phyloP scores from a whole-genome alignment of 2,797 vertebrate species.

The Amblyraja radiata region DNA sequence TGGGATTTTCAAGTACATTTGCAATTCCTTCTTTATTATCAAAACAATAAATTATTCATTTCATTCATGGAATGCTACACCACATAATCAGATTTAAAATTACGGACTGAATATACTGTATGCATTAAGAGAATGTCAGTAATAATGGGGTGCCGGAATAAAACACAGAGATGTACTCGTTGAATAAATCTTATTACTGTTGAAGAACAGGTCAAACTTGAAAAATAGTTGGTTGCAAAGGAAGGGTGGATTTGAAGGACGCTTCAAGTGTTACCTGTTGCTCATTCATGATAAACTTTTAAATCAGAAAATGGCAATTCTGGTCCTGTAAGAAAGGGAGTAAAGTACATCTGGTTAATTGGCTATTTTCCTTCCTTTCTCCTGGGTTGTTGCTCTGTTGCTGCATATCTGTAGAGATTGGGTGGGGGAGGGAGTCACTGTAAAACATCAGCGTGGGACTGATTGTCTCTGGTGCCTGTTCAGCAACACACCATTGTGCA shows the following conservation, averaged over 20 bases:
- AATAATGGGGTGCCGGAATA: conserved; percentile 38
- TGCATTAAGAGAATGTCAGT: conserved; percentile 23
- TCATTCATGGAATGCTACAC: not conserved
- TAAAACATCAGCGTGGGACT: not conserved
- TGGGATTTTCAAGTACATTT: not conserved
- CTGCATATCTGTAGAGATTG: not conserved
- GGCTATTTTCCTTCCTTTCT: not conserved
- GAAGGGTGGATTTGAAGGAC: conserved; percentile 40
- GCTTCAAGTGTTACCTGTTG: not conserved
- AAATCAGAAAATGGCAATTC: not conserved
- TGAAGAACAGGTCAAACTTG: conserved; percentile 46
- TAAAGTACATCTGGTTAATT: not conserved
- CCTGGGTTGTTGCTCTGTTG: not conserved
- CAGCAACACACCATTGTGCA: not conserved
- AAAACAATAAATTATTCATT: not conserved
- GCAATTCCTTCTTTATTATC: not conserved
- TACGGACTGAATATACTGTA: not conserved
- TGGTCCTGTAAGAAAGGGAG: not conserved
- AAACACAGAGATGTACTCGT: conserved; percentile 35
- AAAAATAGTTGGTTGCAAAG: conserved; percentile 40
- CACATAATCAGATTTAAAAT: not conserved
- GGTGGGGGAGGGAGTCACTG: not conserved
- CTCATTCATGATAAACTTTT: not conserved
- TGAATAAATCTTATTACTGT: conserved; percentile 31
- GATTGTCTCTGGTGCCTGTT: not conserved